A percentile compares a stretch with the other conserved stretches of the same genome.
Conservation (phyloP, 2,888 invertebrate genomes). For the Deroplatys truncata region DNA sequence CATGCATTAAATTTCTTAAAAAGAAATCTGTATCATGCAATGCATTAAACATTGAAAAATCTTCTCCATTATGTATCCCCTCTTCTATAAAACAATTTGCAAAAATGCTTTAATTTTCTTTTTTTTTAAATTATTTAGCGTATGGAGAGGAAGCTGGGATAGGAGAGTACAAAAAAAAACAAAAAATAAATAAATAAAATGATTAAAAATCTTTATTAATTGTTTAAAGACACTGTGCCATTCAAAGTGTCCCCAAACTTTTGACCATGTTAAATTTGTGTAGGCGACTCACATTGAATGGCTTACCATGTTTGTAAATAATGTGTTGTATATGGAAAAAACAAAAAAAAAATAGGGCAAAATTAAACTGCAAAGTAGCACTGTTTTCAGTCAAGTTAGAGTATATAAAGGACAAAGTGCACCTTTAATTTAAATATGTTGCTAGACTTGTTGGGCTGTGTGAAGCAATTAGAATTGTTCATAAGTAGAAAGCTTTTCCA, state of each 20-base stretch:
- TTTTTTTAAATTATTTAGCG: neutral
- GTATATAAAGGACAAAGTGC: conserved; percentile 13
- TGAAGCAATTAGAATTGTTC: conserved; percentile 25
- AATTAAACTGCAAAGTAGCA: conserved; percentile 18
- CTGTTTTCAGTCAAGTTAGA: conserved; percentile 13
- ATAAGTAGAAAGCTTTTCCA: conserved; percentile 21
- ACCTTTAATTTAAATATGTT: conserved; percentile 24
- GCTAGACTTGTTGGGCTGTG: conserved; percentile 27
- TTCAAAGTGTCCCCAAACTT: conserved; percentile 11
- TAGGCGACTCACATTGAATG: conserved; percentile 32
- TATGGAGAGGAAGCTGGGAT: conserved; percentile 5
- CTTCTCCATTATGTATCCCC: neutral
- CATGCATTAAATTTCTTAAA: neutral
- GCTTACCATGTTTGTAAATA: conserved; percentile 32
- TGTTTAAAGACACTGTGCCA: conserved; percentile 15
- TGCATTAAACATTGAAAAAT: neutral
- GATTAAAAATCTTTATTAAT: neutral
- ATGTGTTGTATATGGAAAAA: conserved; percentile 31
- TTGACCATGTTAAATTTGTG: conserved; percentile 21
- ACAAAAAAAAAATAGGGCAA: conserved; percentile 13
- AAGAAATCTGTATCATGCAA: neutral
- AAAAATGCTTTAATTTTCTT: neutral
- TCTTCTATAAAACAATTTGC: neutral
- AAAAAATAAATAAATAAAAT: neutral
- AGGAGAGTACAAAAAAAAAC: neutral